Conservation (phyloP, 2,113 vertebrate genomes). For the cattle (Bos taurus) region ARS-UCD2.0 NC_037347.1:25393501-25394000, state of each 20-base stretch:
- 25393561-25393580: background rate
- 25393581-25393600: background rate
- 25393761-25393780: background rate
- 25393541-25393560: background rate
- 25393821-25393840: background rate
- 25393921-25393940: background rate
- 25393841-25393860: background rate
- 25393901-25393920: background rate
- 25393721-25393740: background rate
- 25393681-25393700: background rate
- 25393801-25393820: background rate
- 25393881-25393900: background rate
- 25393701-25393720: background rate
- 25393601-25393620: background rate
- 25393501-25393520: background rate
- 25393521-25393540: background rate
- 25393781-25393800: background rate
- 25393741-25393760: background rate
- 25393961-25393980: background rate
- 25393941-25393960: background rate
- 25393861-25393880: background rate
- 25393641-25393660: background rate
- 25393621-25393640: background rate
- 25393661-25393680: background rate
- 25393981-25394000: background rate